These are phyloP conservation scores for Biston stratarius DNA, from an alignment of 2,888 invertebrate species.

Conservation along the genomic window DNA sequence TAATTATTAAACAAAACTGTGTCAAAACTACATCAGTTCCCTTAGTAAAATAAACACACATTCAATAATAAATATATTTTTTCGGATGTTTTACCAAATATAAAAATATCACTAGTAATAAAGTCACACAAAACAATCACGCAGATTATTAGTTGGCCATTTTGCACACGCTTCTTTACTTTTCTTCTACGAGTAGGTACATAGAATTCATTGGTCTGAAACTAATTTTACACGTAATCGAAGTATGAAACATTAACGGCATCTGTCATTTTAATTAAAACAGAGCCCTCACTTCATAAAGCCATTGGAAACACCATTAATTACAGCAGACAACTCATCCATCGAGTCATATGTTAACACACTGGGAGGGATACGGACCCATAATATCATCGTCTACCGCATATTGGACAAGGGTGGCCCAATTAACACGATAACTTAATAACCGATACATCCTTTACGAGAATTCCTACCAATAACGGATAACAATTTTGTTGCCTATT, in stretches of 20 bases:
- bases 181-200: too few relatives aligned
- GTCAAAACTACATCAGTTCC: too few relatives aligned
- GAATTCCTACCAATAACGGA: slow-evolving; percentile 62
- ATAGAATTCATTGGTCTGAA: too few relatives aligned
- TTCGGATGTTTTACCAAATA: too few relatives aligned
- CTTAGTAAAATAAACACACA: too few relatives aligned
- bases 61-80: too few relatives aligned
- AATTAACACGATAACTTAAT: slow-evolving; percentile 67
- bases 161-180: too few relatives aligned
- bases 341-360: slow-evolving; percentile 25
- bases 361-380: slow-evolving; percentile 39
- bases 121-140: too few relatives aligned
- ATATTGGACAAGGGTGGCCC: slow-evolving; percentile 53
- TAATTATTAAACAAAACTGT: too few relatives aligned
- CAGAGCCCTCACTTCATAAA: slow-evolving; percentile 1
- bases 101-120: too few relatives aligned
- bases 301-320: slow-evolving; percentile 25
- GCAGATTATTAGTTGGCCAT: too few relatives aligned
- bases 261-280: slow-evolving; percentile 28
- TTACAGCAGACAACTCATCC: slow-evolving; percentile 29
- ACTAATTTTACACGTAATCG: slow-evolving; percentile 1
- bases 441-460: slow-evolving; percentile 66
- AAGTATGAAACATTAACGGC: slow-evolving; percentile 7
- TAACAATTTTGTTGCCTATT: slow-evolving; percentile 42
- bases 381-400: slow-evolving; percentile 47